A percentile compares a stretch with the other conserved stretches of the same genome.
Evolutionary conservation across 2,888 invertebrate species (phyloP).

Genomic region (Sylvicola cinctus): DNA sequence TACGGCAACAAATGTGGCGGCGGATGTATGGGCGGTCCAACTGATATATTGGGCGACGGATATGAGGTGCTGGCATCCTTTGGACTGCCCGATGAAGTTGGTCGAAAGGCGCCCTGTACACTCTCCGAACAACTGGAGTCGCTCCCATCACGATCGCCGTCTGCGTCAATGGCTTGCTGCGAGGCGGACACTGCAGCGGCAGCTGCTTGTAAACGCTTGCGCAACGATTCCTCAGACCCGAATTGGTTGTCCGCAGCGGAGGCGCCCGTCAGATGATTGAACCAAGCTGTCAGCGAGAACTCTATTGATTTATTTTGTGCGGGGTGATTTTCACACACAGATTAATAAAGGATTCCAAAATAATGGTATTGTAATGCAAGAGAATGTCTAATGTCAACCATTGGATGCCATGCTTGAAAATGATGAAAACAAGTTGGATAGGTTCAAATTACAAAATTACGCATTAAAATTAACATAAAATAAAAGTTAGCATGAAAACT

Average conservation of each 20-base stretch:
- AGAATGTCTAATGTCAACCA: too few species aligned
- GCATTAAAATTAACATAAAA: too few species aligned
- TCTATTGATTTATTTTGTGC: not conserved
- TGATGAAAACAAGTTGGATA: too few species aligned
- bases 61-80: constrained; percentile 39
- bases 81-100: constrained; percentile 27
- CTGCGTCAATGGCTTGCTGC: constrained; percentile 35
- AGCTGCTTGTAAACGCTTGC: constrained; percentile 10
- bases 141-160: constrained; percentile 42
- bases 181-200: constrained; percentile 22
- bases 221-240: constrained; percentile 4
- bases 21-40: constrained; percentile 84
- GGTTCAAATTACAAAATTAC: too few species aligned
- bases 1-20: constrained; percentile 77
- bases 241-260: constrained; percentile 15
- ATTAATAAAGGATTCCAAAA: too few species aligned
- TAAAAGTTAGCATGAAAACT: too few species aligned
- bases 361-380: too few species aligned
- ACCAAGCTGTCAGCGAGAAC: constrained; percentile 31
- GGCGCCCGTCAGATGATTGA: constrained; percentile 37
- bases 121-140: constrained; percentile 54
- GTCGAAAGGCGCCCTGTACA: constrained; percentile 26
- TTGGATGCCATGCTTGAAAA: too few species aligned
- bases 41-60: constrained; percentile 81
- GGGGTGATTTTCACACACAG: too few species aligned